Evolutionary conservation across 2,113 vertebrate genomes (phyloP), one percentile per base, ranked within the genome.

Genomic region (Andinoacara biseriatus): DNA sequence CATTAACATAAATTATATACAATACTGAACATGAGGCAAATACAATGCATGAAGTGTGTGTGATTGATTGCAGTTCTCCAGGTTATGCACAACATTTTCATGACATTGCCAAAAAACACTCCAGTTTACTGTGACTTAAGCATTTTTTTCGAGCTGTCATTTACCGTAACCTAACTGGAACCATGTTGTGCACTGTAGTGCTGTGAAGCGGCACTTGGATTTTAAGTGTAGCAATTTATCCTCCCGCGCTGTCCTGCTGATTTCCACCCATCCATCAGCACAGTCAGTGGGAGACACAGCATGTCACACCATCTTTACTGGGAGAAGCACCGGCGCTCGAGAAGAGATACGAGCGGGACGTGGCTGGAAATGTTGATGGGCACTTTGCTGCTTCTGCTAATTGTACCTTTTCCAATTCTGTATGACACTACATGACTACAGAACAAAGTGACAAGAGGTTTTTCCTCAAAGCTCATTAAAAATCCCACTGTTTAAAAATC

Each of bases 51-150:
- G 74, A 35, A 80, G 43, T 54, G 67, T 83, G 81, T 78, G 40
- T 60, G 9, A 20, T 58, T 20, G 52, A 60, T 77, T 58, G 10
- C 24, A 58, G 58, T 74, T 81, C 40, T 75, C 67, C 78, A 84
- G 77, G 82, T 90, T 85, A 26, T 84, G 90, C 89, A 87, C 81
- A 90, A 87, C 91, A 91, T 88, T 89, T 83, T 78, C 83, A 74
- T 35, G n/a, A 60, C 61, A 72, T 76, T 63, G 67, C 59, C 61
- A 65, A 43, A 33, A 33, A 31, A 26, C 61, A 46, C n/a, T 20
- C 38, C 10, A 26, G 38, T 75, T 54, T 59, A 14, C 49, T 65
- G 13, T 72, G 63, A 78, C 63, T n/a, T 57, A 63, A 85, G 69
- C 29, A 61, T 29, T 7, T 60, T 33, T 61, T 14, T 60, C 13